Evolutionary conservation across 2,888 invertebrate genomes (phyloP).

Genomic region (Epicampocera succincta): DNA sequence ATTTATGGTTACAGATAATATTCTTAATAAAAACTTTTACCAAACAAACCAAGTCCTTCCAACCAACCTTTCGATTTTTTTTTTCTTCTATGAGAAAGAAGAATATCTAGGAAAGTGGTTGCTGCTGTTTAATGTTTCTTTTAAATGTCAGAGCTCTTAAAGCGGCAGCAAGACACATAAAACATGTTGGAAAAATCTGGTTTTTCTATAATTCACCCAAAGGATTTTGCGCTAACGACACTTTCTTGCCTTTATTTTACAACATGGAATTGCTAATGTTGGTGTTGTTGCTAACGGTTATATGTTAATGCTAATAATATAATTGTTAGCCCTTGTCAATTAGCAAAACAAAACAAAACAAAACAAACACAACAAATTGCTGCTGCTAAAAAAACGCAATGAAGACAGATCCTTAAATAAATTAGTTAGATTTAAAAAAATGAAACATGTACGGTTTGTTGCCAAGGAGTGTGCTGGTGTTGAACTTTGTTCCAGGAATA

Average conservation of each 20-base stretch:
- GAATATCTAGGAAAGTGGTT: slow-evolving; percentile 1
- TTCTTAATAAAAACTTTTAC: neutral
- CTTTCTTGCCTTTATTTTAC: neutral
- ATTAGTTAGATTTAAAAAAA: slow-evolving; percentile 33
- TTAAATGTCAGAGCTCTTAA: neutral
- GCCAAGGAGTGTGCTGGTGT: neutral
- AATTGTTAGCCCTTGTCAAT: slow-evolving; percentile 47
- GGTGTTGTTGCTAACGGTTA: neutral
- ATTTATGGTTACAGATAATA: slow-evolving; percentile 32
- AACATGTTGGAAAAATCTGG: slow-evolving; percentile 19
- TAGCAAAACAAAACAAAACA: slow-evolving; percentile 31
- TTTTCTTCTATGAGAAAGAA: too few relatives aligned
- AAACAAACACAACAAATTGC: slow-evolving; percentile 3
- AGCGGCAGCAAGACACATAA: neutral
- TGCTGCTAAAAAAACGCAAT: neutral
- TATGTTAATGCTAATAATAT: slow-evolving; percentile 3
- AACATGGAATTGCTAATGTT: neutral
- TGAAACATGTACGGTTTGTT: slow-evolving; percentile 9
- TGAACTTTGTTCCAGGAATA: slow-evolving; percentile 26
- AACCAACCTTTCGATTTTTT: neutral
- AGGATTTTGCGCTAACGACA: slow-evolving; percentile 20
- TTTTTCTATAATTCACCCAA: slow-evolving; percentile 34
- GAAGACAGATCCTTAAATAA: slow-evolving; percentile 51
- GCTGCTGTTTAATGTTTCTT: neutral
- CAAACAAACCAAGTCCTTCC: neutral